These are phyloP conservation scores for Anthopleura sola DNA, from an alignment of 64 coral and sea anemone species.

Conservation along the genomic window DNA sequence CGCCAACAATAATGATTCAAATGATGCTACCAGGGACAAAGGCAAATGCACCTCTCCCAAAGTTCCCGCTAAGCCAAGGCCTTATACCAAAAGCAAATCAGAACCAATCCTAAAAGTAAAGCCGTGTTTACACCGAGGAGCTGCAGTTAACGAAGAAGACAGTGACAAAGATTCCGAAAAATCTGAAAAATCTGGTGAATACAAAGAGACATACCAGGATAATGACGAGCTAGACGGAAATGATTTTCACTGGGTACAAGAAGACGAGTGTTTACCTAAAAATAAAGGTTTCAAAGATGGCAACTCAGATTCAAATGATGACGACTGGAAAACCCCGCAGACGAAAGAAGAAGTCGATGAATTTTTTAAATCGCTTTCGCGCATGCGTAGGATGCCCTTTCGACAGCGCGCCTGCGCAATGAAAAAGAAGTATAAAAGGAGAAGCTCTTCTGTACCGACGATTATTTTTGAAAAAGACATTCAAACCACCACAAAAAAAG, in stretches of 20 bases:
- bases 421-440: slow-evolving; percentile 3
- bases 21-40: background rate
- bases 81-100: background rate
- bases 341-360: background rate
- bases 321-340: background rate
- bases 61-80: background rate
- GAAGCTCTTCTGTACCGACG: background rate
- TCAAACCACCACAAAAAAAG: background rate
- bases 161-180: background rate
- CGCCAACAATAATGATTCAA: background rate
- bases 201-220: background rate
- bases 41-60: background rate
- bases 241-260: slow-evolving; percentile 13
- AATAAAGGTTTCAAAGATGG: background rate
- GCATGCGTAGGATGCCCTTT: background rate
- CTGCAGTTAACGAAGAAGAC: background rate
- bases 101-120: background rate
- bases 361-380: background rate
- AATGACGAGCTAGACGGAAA: background rate
- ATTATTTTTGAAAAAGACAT: background rate
- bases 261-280: background rate
- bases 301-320: background rate
- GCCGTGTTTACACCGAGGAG: background rate
- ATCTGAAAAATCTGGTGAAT: background rate
- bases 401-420: slow-evolving; percentile 25